These are phyloP conservation scores for Abramis brama DNA, from an alignment of 2,113 vertebrate genomes.

Conservation along the genomic window DNA sequence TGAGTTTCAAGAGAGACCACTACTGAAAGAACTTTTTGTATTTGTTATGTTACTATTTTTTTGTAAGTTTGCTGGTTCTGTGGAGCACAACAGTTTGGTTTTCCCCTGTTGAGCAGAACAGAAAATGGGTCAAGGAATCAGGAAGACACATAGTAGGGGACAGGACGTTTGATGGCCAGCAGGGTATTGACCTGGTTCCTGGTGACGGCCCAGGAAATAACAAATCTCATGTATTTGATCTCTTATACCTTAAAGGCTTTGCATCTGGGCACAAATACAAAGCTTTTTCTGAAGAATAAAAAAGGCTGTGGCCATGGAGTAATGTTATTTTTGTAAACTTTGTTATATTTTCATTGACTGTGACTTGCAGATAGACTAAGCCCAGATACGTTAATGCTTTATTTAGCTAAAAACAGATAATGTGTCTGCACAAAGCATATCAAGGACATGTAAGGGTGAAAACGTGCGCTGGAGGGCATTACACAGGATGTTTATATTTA, in stretches of 20 bases:
- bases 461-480: not conserved
- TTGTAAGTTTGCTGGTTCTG: not conserved
- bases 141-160: slow-evolving; percentile 1
- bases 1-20: not conserved
- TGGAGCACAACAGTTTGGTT: not conserved
- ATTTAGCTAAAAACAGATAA: slow-evolving; percentile 1
- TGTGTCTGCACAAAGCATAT: not conserved
- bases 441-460: not conserved
- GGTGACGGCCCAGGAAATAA: not conserved
- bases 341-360: not conserved
- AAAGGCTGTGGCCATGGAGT: not conserved
- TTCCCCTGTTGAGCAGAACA: not conserved
- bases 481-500: not conserved
- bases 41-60: not conserved
- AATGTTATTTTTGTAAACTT: not conserved
- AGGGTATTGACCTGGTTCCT: not conserved
- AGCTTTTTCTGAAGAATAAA: not conserved
- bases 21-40: not conserved
- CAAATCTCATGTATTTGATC: slow-evolving; percentile 6
- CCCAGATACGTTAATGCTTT: not conserved
- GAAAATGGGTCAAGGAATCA: slow-evolving; percentile 13
- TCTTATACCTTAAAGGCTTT: not conserved
- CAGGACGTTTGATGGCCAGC: not conserved
- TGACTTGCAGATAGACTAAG: not conserved
- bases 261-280: not conserved